Percentiles rank a stretch among this genome's conserved stretches.
Conservation (phyloP, 2,888 invertebrate genomes). For the Harmothoe impar region DNA sequence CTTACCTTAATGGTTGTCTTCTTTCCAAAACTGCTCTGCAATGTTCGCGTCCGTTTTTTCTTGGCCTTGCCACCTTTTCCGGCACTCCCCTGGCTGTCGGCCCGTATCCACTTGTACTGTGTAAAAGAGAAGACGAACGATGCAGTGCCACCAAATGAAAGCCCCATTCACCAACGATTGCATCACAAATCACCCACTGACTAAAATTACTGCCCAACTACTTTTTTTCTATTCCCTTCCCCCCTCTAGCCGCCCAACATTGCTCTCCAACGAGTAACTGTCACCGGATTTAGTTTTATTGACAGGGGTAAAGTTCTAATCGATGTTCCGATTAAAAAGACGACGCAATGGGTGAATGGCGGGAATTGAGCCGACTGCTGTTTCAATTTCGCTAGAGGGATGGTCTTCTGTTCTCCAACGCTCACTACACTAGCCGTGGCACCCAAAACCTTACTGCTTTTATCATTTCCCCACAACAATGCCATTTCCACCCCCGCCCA, state of each 20-base stretch:
- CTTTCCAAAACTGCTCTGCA: conserved; percentile 79
- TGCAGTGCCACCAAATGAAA: neutral
- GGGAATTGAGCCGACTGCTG: conserved; percentile 12
- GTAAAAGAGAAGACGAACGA: conserved; percentile 58
- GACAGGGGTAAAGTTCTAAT: neutral
- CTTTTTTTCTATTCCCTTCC: neutral
- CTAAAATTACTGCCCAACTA: conserved; percentile 15
- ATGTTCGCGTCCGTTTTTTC: conserved; percentile 74
- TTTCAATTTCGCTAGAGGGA: neutral
- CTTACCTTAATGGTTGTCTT: conserved; percentile 79
- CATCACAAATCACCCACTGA: conserved; percentile 2
- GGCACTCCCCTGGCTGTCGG: conserved; percentile 72
- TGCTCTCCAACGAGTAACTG: conserved; percentile 27
- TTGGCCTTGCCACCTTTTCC: conserved; percentile 68
- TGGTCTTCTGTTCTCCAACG: neutral
- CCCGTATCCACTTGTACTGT: conserved; percentile 82
- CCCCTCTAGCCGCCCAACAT: neutral
- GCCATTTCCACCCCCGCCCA: neutral
- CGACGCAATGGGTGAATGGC: neutral
- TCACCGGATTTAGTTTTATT: neutral
- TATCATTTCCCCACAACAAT: conserved; percentile 7
- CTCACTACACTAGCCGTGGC: neutral
- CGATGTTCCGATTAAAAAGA: conserved; percentile 25
- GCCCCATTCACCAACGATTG: neutral
- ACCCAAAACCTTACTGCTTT: neutral